These are phyloP conservation scores for Cephus cinctus DNA, from an alignment of 1,140 invertebrate species.

Conservation along the genomic window DNA sequence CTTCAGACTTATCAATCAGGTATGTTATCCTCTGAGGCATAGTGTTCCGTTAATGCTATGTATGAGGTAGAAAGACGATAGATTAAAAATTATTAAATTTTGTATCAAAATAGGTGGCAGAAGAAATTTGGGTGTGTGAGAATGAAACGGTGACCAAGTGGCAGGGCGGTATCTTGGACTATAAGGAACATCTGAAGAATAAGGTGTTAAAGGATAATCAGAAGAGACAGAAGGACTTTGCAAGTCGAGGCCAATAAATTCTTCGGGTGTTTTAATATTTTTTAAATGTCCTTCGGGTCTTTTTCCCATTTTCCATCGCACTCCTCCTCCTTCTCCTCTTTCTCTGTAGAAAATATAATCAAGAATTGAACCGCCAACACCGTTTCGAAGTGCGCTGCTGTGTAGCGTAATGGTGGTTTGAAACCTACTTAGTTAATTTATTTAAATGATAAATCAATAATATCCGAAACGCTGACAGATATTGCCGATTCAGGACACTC, in stretches of 20 bases:
- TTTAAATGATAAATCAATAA: conserved; percentile 28
- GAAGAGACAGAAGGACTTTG: conserved; percentile 47
- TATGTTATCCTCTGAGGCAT: conserved; percentile 46
- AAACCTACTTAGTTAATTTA: conserved; percentile 51
- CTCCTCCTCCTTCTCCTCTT: no score
- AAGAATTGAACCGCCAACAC: no score
- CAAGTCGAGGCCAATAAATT: conserved; percentile 41
- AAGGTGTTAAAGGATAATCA: conserved; percentile 74
- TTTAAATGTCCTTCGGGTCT: neutral
- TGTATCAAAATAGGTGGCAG: conserved; percentile 74
- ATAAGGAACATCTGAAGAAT: conserved; percentile 91
- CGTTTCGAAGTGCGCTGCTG: conserved; percentile 41
- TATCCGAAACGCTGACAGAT: neutral
- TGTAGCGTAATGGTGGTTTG: conserved; percentile 38
- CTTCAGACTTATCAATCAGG: conserved; percentile 97
- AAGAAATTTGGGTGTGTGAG: conserved; percentile 99
- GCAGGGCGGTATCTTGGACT: conserved; percentile 92
- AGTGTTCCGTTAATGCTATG: neutral
- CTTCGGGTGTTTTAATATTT: conserved; percentile 19
- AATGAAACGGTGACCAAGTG: conserved; percentile 95
- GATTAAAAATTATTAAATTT: conserved; percentile 6
- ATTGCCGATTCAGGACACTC: conserved; percentile 2
- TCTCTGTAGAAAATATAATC: conserved; percentile 24
- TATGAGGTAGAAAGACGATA: conserved; percentile 7
- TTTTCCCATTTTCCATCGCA: conserved; percentile 28